Evolutionary conservation across 2,113 vertebrate species (phyloP).

Genomic region (Candoia aspera): DNA sequence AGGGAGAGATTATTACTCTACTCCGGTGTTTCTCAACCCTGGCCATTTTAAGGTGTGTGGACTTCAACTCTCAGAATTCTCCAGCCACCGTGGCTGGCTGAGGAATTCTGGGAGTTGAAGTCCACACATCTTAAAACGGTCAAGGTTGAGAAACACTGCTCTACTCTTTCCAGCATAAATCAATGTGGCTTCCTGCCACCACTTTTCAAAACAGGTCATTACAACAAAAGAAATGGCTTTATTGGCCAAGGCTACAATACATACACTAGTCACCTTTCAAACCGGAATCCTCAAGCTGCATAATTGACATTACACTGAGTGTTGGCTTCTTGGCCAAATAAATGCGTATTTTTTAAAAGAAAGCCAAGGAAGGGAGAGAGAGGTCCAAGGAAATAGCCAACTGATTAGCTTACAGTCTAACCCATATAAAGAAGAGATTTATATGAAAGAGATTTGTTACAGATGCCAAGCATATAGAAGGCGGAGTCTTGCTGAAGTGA

Average conservation of each 20-base stretch:
- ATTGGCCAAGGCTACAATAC: neutral
- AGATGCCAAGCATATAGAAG: neutral
- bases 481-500: neutral
- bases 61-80: too few relatives aligned
- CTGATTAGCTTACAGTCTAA: neutral
- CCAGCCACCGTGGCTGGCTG: too few relatives aligned
- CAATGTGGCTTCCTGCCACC: neutral
- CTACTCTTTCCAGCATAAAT: neutral
- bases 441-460: neutral
- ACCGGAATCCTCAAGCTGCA: neutral
- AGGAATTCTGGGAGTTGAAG: too few relatives aligned
- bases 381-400: neutral
- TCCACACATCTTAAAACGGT: too few relatives aligned
- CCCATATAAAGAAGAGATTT: too few relatives aligned
- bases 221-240: neutral
- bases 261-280: neutral
- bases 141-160: neutral
- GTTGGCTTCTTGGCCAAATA: neutral
- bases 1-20: neutral
- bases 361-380: neutral
- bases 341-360: neutral
- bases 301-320: neutral
- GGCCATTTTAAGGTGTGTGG: too few relatives aligned
- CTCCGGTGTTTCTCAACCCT: too few relatives aligned
- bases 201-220: neutral